Evolutionary conservation across 2,113 vertebrate genomes (phyloP), one percentile per base, ranked within the genome.

Genomic region (Corydoras sp.): DNA sequence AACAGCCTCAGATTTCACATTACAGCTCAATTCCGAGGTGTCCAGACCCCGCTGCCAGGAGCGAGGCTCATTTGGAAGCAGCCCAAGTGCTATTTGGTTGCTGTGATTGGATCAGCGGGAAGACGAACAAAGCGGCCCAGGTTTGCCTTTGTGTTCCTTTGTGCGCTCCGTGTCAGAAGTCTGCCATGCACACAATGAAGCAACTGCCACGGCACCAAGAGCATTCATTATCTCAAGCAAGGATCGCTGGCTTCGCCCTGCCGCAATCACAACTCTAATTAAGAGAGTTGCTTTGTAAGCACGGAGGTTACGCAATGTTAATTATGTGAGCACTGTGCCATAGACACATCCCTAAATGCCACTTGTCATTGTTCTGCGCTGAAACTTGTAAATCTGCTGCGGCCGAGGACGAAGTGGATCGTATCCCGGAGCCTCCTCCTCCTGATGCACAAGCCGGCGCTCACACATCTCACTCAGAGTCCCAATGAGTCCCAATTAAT

Each of bases 211-310:
- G 53, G 77, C 51, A 60, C 75, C 79, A 49, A 69, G 71, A 72
- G 74, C 74, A 77, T 79, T 81, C 85, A 85, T 88, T 90, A 87
- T 87, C 88, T 72, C 51, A 65, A 69, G 76, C 68, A 76, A 65
- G 80, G 84, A 89, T 88, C 73, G 51, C 71, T 71, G 79, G 76
- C 82, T 87, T 87, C 83, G 86, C 85, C 83, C 75, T 72, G 18
- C 80, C 24, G 76, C 86, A 84, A 86, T 89, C 88, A 85, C 87
- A 87, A 81, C 79, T 87, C 85, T 88, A 87, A 89, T 90, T 87
- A 89, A 84, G 85, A 87, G 88, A 86, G 82, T 83, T 88, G 88
- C 88, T 80, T 82, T 84, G 87, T 89, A 88, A 87, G 88, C 87
- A 86, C 73, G 76, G 83, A 81, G 86, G 86, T 88, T 85, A 85